A percentile compares a stretch with the other conserved stretches of the same genome.
phyloP scores from a whole-genome alignment of 2,113 vertebrate genomes.

The Talpa occidentalis region DNA sequence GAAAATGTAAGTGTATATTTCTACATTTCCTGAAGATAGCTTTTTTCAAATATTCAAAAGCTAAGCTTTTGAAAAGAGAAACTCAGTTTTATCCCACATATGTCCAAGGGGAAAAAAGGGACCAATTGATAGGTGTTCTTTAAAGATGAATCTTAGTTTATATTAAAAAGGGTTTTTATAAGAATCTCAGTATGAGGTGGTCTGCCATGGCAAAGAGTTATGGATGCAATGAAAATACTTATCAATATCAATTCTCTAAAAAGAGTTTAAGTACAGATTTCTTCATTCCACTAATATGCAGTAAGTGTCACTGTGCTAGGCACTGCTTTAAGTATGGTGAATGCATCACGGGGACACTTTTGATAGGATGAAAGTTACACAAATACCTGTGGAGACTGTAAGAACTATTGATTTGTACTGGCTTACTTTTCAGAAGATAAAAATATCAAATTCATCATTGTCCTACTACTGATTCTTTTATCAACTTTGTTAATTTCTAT shows the following conservation, averaged over 20 bases:
- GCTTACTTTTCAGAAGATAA: background rate
- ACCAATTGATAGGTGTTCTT: background rate
- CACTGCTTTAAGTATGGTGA: background rate
- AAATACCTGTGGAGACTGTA: background rate
- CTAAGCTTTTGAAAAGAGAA: background rate
- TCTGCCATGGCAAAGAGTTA: background rate
- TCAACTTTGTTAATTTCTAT: background rate
- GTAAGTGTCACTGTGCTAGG: background rate
- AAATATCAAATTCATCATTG: background rate
- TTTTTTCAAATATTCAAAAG: slow-evolving; percentile 17
- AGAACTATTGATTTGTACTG: background rate
- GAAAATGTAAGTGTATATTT: background rate
- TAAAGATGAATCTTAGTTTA: background rate
- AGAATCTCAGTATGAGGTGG: background rate
- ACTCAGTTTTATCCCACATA: background rate
- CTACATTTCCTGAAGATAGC: background rate
- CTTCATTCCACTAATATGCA: background rate
- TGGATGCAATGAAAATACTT: background rate
- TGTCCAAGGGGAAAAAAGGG: background rate
- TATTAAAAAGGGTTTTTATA: background rate
- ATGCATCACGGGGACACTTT: background rate
- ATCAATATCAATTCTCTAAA: background rate
- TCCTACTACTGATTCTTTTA: background rate
- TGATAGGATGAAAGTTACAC: background rate
- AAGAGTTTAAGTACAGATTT: background rate